Percentiles rank a stretch among this genome's conserved stretches.
phyloP scores from a whole-genome alignment of 2,113 vertebrate genomes.

The Seriola aureovittata region DNA sequence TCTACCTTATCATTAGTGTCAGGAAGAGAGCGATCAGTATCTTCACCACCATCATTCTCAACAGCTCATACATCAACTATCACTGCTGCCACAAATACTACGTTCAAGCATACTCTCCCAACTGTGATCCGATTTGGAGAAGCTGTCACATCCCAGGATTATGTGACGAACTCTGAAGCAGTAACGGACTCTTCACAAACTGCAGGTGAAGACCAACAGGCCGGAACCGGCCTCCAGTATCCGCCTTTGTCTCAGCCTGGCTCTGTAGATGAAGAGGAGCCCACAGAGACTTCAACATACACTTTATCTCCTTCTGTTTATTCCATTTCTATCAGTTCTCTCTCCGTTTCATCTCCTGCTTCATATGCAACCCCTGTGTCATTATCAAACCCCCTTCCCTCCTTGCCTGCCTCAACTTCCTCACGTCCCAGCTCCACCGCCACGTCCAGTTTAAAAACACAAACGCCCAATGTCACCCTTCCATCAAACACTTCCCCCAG shows the following conservation, averaged over 20 bases:
- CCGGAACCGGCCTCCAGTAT: not conserved
- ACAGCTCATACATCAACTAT: not conserved
- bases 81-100: not conserved
- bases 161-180: not conserved
- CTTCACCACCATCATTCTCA: conserved; percentile 5
- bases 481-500: not conserved
- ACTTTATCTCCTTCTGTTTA: conserved; percentile 2
- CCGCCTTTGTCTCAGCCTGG: not conserved
- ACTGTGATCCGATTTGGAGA: not conserved
- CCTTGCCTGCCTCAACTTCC: not conserved
- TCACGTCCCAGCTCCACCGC: not conserved
- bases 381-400: not conserved
- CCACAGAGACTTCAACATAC: not conserved
- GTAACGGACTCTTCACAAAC: not conserved
- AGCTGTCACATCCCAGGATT: not conserved
- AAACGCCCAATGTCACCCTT: not conserved
- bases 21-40: not conserved
- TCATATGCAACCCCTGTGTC: not conserved
- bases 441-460: not conserved
- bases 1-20: conserved; percentile 1
- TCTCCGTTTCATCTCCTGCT: not conserved
- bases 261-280: not conserved
- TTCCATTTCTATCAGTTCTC: not conserved
- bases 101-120: not conserved
- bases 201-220: not conserved